Evolutionary conservation across 2,888 invertebrate genomes (phyloP).

Genomic region (Dicyrtomina minuta): DNA sequence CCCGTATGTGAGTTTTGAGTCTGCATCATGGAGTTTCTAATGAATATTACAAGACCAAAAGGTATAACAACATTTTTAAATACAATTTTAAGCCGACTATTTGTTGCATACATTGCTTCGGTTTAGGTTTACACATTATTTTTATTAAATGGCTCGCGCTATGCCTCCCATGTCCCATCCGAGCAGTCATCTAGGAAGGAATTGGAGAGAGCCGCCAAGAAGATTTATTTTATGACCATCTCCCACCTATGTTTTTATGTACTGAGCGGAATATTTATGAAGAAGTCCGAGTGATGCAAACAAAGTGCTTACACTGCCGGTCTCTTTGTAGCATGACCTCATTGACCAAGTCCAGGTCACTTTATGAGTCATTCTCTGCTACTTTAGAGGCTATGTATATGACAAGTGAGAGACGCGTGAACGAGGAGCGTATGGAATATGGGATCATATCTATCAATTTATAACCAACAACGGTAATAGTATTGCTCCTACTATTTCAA

Average conservation of each 20-base stretch:
- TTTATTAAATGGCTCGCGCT: not conserved
- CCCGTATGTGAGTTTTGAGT: not conserved
- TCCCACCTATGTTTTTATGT: conserved; percentile 17
- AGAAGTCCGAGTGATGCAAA: conserved; percentile 6
- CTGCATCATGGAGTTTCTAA: not conserved
- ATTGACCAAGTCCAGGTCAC: conserved; percentile 31
- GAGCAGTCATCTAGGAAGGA: too few species aligned
- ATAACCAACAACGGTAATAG: not conserved
- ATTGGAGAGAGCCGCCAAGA: conserved; percentile 21
- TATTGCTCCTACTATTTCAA: not conserved
- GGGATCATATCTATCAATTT: conserved; percentile 11
- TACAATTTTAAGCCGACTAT: too few species aligned
- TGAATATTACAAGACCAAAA: conserved; percentile 5
- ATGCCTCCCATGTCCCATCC: conserved; percentile 3
- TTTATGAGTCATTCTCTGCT: conserved; percentile 16
- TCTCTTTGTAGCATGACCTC: conserved; percentile 50
- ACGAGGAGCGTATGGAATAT: conserved; percentile 1
- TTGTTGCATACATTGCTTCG: too few species aligned
- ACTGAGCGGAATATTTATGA: conserved; percentile 16
- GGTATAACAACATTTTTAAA: too few species aligned
- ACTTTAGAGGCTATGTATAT: conserved; percentile 5
- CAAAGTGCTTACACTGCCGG: conserved; percentile 48
- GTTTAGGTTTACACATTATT: too few species aligned
- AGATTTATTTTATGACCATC: conserved; percentile 36
- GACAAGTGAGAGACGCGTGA: conserved; percentile 13